Conservation (phyloP, 2,888 invertebrate species). For the Pheosia gnoma region DNA sequence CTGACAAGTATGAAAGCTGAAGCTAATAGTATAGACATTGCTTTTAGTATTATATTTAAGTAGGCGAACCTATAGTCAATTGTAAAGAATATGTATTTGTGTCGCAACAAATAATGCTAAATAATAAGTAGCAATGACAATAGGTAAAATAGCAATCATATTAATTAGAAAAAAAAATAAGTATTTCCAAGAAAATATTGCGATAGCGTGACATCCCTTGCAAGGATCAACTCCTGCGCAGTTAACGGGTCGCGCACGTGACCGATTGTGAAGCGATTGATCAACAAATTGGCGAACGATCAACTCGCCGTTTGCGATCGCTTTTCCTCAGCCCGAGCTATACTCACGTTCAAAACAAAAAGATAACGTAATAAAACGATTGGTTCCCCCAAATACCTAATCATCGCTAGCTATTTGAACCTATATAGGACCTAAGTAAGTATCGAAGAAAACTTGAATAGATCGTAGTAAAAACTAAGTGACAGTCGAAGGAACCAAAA, state of each 20-base stretch:
- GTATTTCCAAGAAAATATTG: background rate
- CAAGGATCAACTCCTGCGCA: constrained; percentile 39
- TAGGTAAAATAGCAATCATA: background rate
- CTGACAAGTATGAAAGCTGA: too few species aligned
- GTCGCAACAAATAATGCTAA: too few species aligned
- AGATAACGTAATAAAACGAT: background rate
- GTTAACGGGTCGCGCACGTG: constrained; percentile 54
- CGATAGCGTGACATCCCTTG: constrained; percentile 18
- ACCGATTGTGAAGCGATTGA: constrained; percentile 56
- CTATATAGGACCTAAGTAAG: background rate
- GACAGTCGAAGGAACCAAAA: too few species aligned
- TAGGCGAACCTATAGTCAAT: too few species aligned
- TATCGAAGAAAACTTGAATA: too few species aligned
- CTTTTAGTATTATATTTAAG: too few species aligned
- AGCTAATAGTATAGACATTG: too few species aligned
- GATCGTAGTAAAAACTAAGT: too few species aligned
- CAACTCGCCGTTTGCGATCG: constrained; percentile 9
- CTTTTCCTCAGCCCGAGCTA: background rate
- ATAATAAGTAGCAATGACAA: too few species aligned
- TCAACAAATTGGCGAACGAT: constrained; percentile 54
- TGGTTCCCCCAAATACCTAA: background rate
- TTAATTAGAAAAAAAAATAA: background rate
- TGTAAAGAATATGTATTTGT: too few species aligned
- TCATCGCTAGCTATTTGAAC: background rate
- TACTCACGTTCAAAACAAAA: background rate